Conservation (phyloP, 2,888 invertebrate genomes). For the Cephus spinipes region DNA sequence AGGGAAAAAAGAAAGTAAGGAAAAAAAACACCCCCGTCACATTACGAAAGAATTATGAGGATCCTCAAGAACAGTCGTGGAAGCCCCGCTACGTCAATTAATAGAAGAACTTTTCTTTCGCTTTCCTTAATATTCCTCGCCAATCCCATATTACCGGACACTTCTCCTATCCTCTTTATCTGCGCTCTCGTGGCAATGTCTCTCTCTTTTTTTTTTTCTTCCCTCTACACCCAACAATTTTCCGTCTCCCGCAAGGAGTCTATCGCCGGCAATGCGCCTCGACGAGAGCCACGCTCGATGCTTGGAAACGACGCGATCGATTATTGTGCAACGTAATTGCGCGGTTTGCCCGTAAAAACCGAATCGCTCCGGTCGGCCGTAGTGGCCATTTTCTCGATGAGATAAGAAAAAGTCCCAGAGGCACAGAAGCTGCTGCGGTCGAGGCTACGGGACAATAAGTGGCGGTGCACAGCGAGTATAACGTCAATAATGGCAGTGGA, state of each 20-base stretch:
- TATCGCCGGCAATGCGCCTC: neutral
- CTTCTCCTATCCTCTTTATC: neutral
- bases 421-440: constrained; percentile 45
- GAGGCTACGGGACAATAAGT: constrained; percentile 8
- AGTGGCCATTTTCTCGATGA: constrained; percentile 36
- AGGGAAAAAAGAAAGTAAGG: constrained; percentile 20
- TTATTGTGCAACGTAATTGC: constrained; percentile 56
- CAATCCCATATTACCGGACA: neutral
- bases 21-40: constrained; percentile 47
- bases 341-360: constrained; percentile 47
- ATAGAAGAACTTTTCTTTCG: constrained; percentile 42
- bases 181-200: neutral
- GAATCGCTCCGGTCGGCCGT: constrained; percentile 34
- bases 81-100: constrained; percentile 57
- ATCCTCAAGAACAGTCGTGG: constrained; percentile 36
- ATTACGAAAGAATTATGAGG: constrained; percentile 64
- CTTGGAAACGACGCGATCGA: constrained; percentile 14
- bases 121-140: constrained; percentile 9
- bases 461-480: constrained; percentile 1
- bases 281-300: constrained; percentile 14
- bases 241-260: neutral
- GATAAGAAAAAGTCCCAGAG: constrained; percentile 42
- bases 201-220: neutral
- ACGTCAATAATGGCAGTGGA: neutral
- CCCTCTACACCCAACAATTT: constrained; percentile 9